phyloP scores from a whole-genome alignment of 64 coral and sea anemone species.

The Pocillopora damicornis region DNA sequence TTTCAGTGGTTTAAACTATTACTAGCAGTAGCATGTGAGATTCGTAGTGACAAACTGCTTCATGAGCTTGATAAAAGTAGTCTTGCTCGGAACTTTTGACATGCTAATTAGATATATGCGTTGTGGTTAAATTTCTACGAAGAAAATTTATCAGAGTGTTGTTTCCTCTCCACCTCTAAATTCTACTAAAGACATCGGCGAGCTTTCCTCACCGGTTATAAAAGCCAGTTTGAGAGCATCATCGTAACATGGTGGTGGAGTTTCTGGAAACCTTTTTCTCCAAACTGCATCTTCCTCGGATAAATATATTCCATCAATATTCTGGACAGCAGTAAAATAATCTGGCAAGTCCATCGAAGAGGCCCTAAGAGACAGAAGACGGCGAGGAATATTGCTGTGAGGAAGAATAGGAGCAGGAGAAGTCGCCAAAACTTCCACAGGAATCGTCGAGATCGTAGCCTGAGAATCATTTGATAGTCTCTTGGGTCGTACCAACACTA shows the following conservation, averaged over 20 bases:
- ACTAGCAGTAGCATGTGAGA: no score
- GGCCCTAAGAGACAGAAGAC: not conserved
- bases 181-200: no score
- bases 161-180: no score
- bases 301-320: not conserved
- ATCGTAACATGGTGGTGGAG: not conserved
- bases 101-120: no score
- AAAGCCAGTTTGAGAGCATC: not conserved
- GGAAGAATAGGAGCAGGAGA: not conserved
- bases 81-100: no score
- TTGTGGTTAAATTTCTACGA: no score
- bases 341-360: not conserved
- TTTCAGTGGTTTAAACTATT: no score
- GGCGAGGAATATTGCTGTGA: not conserved
- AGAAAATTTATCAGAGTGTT: no score
- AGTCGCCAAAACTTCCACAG: not conserved
- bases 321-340: not conserved
- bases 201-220: no score
- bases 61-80: no score
- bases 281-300: not conserved
- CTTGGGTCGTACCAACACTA: not conserved
- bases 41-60: no score
- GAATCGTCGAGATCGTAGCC: not conserved
- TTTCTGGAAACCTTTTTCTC: not conserved
- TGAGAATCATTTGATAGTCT: not conserved